These are phyloP conservation scores for Drosophila oshimai DNA, from an alignment of 1,140 invertebrate species.

Conservation along the genomic window DNA sequence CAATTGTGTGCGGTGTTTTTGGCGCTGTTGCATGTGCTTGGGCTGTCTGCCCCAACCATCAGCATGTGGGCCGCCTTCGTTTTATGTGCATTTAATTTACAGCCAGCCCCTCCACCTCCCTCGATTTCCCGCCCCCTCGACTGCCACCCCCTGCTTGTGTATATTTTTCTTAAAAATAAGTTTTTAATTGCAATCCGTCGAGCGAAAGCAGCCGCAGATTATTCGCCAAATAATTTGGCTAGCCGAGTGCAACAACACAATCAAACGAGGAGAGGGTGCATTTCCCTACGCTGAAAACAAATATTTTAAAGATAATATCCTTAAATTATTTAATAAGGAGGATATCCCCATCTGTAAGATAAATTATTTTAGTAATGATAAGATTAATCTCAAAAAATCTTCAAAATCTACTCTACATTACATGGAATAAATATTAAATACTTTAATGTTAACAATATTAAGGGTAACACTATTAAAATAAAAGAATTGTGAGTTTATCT, in stretches of 20 bases:
- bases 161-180: conserved; percentile 76
- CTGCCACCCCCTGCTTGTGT: conserved; percentile 6
- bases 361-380: too few species aligned
- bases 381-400: too few species aligned
- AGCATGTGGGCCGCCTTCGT: conserved; percentile 66
- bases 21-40: conserved; percentile 27
- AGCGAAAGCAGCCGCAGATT: conserved; percentile 66
- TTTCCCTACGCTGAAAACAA: not conserved
- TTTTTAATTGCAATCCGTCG: conserved; percentile 76
- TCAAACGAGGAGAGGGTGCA: conserved; percentile 4
- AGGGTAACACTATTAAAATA: not conserved
- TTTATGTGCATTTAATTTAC: conserved; percentile 75
- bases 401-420: too few species aligned
- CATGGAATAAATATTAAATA: too few species aligned
- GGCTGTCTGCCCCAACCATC: conserved; percentile 48
- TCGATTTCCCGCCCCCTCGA: not conserved
- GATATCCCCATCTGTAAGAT: too few species aligned
- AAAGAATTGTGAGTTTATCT: too few species aligned
- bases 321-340: too few species aligned
- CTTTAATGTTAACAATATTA: too few species aligned
- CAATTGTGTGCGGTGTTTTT: conserved; percentile 54
- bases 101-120: conserved; percentile 10
- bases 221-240: conserved; percentile 81
- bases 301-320: not conserved
- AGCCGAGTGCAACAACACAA: conserved; percentile 24